Evolutionary conservation across 2,113 vertebrate genomes (phyloP), one percentile per base, ranked within the genome.

Genomic region (Neofelis nebulosa): DNA sequence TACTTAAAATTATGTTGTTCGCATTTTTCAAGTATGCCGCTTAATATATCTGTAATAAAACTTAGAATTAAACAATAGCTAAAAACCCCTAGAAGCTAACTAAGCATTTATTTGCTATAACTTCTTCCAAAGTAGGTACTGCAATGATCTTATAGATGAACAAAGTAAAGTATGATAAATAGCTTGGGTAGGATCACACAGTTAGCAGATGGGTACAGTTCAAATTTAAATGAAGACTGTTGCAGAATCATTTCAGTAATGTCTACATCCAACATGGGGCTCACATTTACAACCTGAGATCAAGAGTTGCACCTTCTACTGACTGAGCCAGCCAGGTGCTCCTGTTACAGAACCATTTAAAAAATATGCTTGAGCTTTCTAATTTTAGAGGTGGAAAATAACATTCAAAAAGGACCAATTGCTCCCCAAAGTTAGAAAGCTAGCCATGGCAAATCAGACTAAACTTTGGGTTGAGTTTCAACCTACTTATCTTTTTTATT

Each of bases 1-100:
- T 91, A 83, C 68, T 97, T 97, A 96, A 98, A 98, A 98, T 96
- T 94, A 96, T 92, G 95, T 84, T 97, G 80, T 88, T 36, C 52
- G 74, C 52, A 89, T 86, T 96, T 92, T 89, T 97, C 52, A 91
- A 52, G 94, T 96, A 69, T 95, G 65, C 68, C 94, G 16, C 84
- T 97, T 96, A 89, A 96, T 57, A 4, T 80, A 15, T 74, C 41
- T 87, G 29, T 90, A 48, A 95, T 90, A 84, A 78, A 89, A 94
- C 48, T 82, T 45, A 83, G 52, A 95, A 36, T 80, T 23, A 95
- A 87, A 90, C n/a, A 84, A 55, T 48, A 71, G 80, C 41, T 83
- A 81, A 80, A 78, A 41, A 48, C 66, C 71, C 73, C 63, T 78
- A 68, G 82, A 94, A 41, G 2, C 33, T 80, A 63, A 50, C 81